Evolutionary conservation across 92 coral and sea anemone species (phyloP).

Genomic region (Palythoa grandis): DNA sequence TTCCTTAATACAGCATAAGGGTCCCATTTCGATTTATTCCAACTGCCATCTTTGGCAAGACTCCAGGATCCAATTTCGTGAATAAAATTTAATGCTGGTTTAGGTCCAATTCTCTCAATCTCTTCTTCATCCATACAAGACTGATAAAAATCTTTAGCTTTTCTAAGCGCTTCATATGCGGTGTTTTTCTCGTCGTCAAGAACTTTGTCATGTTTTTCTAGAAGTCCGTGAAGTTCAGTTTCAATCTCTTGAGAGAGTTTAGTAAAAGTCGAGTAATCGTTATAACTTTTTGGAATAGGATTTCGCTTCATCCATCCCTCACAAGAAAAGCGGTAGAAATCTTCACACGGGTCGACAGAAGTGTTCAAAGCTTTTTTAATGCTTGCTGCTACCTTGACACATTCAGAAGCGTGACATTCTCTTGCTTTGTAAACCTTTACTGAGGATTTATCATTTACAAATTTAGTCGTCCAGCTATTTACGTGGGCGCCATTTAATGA

Average conservation of each 20-base stretch:
- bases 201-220: slow-evolving; percentile 57
- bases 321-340: slow-evolving; percentile 85
- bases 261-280: slow-evolving; percentile 93
- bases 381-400: slow-evolving; percentile 71
- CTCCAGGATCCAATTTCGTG: slow-evolving; percentile 94
- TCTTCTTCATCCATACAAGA: slow-evolving; percentile 85
- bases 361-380: slow-evolving; percentile 71
- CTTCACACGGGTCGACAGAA: slow-evolving; percentile 81
- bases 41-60: slow-evolving; percentile 75
- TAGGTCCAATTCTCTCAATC: slow-evolving; percentile 85
- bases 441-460: background rate
- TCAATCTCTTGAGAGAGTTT: slow-evolving; percentile 90
- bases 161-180: slow-evolving; percentile 72
- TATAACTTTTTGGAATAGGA: slow-evolving; percentile 95
- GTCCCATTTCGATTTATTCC: slow-evolving; percentile 88
- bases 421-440: slow-evolving; percentile 12
- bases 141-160: slow-evolving; percentile 82
- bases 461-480: background rate
- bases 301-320: slow-evolving; percentile 87
- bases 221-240: slow-evolving; percentile 63
- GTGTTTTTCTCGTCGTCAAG: slow-evolving; percentile 50
- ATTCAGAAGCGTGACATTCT: slow-evolving; percentile 74
- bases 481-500: background rate
- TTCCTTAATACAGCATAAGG: slow-evolving; percentile 70
- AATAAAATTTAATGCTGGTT: slow-evolving; percentile 80